Conservation (phyloP, 2,113 vertebrate genomes). For the Podarcis muralis region DNA sequence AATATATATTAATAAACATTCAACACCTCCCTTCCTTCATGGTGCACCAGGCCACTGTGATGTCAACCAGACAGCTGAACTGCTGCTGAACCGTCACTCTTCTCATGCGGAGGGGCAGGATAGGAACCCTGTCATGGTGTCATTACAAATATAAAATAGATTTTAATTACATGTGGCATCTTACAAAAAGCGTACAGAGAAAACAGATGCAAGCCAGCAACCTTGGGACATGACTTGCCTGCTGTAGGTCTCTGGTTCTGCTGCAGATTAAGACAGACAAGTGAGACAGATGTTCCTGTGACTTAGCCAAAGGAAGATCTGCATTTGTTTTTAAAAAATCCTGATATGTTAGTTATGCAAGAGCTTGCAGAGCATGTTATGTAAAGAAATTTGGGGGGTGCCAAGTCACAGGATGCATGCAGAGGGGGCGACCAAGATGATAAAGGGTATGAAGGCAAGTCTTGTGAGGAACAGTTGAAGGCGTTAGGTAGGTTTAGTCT, state of each 20-base stretch:
- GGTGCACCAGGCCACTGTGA: not conserved
- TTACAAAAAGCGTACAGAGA: slow-evolving; percentile 29
- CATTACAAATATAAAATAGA: slow-evolving; percentile 30
- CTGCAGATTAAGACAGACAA: slow-evolving; percentile 10
- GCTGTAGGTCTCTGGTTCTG: slow-evolving; percentile 53
- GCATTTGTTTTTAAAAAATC: not conserved
- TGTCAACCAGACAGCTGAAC: slow-evolving; percentile 21
- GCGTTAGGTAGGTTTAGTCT: too few relatives aligned
- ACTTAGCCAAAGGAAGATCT: not conserved
- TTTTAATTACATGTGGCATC: slow-evolving; percentile 50
- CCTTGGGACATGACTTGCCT: slow-evolving; percentile 16
- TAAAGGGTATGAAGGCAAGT: too few relatives aligned
- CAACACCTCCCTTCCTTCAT: slow-evolving; percentile 23
- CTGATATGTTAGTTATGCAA: not conserved
- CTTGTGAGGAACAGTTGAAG: too few relatives aligned
- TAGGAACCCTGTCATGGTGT: slow-evolving; percentile 51
- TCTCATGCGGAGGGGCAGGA: slow-evolving; percentile 8
- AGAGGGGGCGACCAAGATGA: too few relatives aligned
- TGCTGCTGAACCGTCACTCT: slow-evolving; percentile 46
- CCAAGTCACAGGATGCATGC: too few relatives aligned
- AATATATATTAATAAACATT: not conserved
- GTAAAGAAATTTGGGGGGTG: not conserved
- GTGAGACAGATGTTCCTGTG: not conserved
- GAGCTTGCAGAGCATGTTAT: not conserved
- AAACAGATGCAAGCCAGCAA: slow-evolving; percentile 47